phyloP scores from a whole-genome alignment of 1,140 invertebrate species.

The Centruroides sculpturatus region DNA sequence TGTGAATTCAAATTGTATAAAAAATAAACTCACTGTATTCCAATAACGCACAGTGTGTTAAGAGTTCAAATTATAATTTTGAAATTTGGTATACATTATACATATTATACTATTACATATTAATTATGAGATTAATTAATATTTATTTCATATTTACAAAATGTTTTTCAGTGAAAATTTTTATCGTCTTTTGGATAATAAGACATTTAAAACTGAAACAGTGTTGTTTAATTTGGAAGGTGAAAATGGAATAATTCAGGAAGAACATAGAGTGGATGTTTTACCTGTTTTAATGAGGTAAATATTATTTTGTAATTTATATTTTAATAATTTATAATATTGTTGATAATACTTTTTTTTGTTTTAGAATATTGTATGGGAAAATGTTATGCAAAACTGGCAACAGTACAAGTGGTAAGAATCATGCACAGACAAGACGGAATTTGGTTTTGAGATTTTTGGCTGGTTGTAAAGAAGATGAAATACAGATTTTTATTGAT shows the following conservation, averaged over 20 bases:
- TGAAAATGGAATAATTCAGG: conserved; percentile 46
- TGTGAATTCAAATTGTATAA: too few relatives aligned
- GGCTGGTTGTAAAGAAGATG: conserved; percentile 56
- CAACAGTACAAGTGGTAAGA: conserved; percentile 51
- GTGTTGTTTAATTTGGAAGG: conserved; percentile 57
- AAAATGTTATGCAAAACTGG: conserved; percentile 69
- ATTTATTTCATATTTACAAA: neutral
- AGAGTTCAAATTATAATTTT: too few relatives aligned
- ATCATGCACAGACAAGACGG: conserved; percentile 47
- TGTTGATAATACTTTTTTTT: neutral
- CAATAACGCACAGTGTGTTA: too few relatives aligned
- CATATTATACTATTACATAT: neutral
- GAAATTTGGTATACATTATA: too few relatives aligned
- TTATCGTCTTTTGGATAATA: conserved; percentile 63
- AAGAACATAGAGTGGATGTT: conserved; percentile 54
- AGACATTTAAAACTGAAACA: conserved; percentile 70
- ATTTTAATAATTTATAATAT: neutral
- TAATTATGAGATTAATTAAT: too few relatives aligned
- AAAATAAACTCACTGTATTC: too few relatives aligned
- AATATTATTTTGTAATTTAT: conserved; percentile 10
- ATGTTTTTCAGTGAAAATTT: conserved; percentile 40
- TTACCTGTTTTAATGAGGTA: conserved; percentile 63
- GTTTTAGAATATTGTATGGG: conserved; percentile 56
- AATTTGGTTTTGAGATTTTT: conserved; percentile 69
- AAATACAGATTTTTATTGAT: conserved; percentile 61